These are phyloP conservation scores for Drosophila paulistorum DNA, from an alignment of 1,140 invertebrate genomes.

Conservation along the genomic window DNA sequence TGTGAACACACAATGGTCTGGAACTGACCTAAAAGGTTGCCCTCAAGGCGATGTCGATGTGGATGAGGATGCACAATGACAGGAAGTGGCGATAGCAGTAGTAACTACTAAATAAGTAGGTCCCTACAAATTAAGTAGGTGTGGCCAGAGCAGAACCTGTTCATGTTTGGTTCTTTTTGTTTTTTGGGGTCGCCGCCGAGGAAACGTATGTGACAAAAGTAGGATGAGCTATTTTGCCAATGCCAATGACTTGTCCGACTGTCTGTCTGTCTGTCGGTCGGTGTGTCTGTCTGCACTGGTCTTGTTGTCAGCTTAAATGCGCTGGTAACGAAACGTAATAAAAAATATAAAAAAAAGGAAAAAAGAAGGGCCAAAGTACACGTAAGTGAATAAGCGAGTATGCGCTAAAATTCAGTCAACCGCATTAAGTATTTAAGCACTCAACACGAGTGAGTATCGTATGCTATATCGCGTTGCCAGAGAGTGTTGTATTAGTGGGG, in stretches of 20 bases:
- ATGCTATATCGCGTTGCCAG: conserved; percentile 33
- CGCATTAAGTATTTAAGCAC: conserved; percentile 80
- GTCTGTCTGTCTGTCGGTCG: neutral
- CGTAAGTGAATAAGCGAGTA: conserved; percentile 68
- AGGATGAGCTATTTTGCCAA: conserved; percentile 48
- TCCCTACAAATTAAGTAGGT: conserved; percentile 39
- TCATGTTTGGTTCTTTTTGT: conserved; percentile 28
- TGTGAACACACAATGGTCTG: conserved; percentile 45
- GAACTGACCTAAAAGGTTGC: conserved; percentile 42
- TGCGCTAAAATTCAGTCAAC: conserved; percentile 79
- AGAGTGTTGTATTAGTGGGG: neutral
- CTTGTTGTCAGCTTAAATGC: conserved; percentile 54
- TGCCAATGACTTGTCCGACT: conserved; percentile 33
- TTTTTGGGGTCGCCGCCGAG: conserved; percentile 14
- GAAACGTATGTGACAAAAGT: conserved; percentile 60
- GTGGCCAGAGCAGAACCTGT: conserved; percentile 40
- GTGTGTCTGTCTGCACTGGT: conserved; percentile 9
- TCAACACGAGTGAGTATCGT: conserved; percentile 61
- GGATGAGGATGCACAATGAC: conserved; percentile 46
- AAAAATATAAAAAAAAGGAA: neutral
- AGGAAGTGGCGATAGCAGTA: conserved; percentile 44
- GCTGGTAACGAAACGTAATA: neutral
- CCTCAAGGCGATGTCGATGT: conserved; percentile 27
- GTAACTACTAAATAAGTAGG: conserved; percentile 53
- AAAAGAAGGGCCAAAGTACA: conserved; percentile 33